These are phyloP conservation scores for Cyphomyrus plagiostoma DNA, from an alignment of 2,113 vertebrate species.

Conservation along the genomic window DNA sequence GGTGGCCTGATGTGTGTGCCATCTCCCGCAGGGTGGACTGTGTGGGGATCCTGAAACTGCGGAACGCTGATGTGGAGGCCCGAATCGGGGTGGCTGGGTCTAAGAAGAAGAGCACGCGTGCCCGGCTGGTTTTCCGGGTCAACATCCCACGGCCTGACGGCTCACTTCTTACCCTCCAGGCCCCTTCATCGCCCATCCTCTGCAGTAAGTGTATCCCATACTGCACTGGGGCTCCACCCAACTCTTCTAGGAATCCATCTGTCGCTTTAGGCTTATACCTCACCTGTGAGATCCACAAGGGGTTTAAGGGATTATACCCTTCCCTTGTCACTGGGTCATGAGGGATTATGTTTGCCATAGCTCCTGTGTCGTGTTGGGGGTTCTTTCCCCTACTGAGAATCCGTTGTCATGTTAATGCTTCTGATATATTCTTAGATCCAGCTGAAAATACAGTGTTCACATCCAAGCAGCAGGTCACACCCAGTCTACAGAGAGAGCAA, in stretches of 20 bases:
- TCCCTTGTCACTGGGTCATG: conserved; percentile 22
- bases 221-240: neutral
- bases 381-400: neutral
- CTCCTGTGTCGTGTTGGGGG: neutral
- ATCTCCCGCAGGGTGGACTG: conserved; percentile 80
- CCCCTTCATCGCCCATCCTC: conserved; percentile 84
- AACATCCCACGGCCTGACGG: conserved; percentile 85
- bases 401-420: neutral
- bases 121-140: conserved; percentile 89
- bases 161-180: conserved; percentile 86
- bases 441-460: neutral
- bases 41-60: conserved; percentile 91
- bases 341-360: neutral
- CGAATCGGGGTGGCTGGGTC: conserved; percentile 93
- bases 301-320: conserved; percentile 24
- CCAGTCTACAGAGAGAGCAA: neutral
- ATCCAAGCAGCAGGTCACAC: neutral
- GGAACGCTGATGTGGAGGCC: conserved; percentile 95
- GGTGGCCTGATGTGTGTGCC: conserved; percentile 6
- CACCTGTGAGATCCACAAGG: conserved; percentile 4
- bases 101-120: conserved; percentile 97
- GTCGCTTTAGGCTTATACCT: neutral
- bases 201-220: conserved; percentile 78
- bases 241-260: conserved; percentile 23
- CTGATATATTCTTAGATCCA: neutral